Evolutionary conservation across 2,113 vertebrate genomes (phyloP).

Genomic region (Monarcha castaneiventris): DNA sequence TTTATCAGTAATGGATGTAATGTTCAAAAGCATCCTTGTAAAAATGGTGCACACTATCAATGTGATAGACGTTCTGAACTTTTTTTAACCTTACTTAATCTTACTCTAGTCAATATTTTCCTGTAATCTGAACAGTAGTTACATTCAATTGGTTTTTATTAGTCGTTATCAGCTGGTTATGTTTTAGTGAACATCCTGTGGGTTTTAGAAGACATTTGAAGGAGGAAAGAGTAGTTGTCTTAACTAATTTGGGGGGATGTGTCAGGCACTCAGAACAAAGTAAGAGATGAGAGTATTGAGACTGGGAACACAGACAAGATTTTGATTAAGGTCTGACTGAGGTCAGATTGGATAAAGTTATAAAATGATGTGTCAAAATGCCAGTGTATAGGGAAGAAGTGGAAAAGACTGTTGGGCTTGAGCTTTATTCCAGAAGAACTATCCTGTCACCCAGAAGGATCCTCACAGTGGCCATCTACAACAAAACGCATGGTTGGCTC

Average conservation of each 20-base stretch:
- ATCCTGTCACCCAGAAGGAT: neutral
- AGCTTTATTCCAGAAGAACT: neutral
- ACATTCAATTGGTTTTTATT: neutral
- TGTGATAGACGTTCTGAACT: neutral
- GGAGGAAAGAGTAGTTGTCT: neutral
- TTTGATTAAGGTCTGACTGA: neutral
- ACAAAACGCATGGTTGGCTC: neutral
- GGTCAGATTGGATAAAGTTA: neutral
- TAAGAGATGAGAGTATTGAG: neutral
- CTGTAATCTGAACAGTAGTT: neutral
- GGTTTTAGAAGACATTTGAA: neutral
- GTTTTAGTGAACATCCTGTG: neutral
- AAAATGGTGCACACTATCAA: neutral
- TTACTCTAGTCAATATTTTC: neutral
- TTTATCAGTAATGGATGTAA: neutral
- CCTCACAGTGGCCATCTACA: neutral
- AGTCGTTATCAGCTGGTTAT: neutral
- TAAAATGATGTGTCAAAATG: neutral
- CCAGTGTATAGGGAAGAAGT: neutral
- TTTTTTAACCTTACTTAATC: neutral
- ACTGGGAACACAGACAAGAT: neutral
- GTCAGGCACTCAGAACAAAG: neutral
- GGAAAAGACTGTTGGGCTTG: neutral
- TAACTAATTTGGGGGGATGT: neutral
- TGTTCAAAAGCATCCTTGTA: neutral